Evolutionary conservation across 1,140 invertebrate genomes (phyloP).

Genomic region (Anastrepha obliqua): DNA sequence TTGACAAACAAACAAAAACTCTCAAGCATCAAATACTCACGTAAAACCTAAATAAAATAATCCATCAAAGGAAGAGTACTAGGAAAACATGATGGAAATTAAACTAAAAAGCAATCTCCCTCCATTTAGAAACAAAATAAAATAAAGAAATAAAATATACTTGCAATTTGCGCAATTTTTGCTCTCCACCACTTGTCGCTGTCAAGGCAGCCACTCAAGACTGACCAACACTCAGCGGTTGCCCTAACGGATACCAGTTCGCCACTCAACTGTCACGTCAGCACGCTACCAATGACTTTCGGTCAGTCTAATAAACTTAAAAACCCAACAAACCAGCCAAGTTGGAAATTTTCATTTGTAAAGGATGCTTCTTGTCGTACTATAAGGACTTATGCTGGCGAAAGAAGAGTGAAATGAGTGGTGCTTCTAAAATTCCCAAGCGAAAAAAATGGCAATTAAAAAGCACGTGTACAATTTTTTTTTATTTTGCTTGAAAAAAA

Average conservation of each 20-base stretch:
- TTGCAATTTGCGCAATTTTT: background rate
- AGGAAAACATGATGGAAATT: background rate
- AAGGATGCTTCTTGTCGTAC: background rate
- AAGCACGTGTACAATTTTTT: background rate
- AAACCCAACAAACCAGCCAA: background rate
- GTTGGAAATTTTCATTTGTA: constrained; percentile 25
- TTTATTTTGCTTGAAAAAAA: too few species aligned
- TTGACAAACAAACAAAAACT: background rate
- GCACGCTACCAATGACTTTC: background rate
- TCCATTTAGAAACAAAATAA: background rate
- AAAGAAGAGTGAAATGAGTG: constrained; percentile 17
- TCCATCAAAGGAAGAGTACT: background rate
- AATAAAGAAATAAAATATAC: constrained; percentile 19
- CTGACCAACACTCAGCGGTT: constrained; percentile 39
- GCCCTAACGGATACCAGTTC: background rate
- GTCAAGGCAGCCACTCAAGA: constrained; percentile 48
- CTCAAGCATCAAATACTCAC: background rate
- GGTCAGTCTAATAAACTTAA: constrained; percentile 13
- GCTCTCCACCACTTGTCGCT: constrained; percentile 27
- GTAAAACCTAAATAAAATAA: background rate
- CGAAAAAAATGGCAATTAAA: constrained; percentile 32
- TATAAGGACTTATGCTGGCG: background rate
- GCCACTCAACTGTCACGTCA: constrained; percentile 43
- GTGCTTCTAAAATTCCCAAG: background rate
- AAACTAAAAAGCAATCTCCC: too few species aligned